These are phyloP conservation scores for Phrynosoma platyrhinos DNA, from an alignment of 2,113 vertebrate species.

Conservation along the genomic window DNA sequence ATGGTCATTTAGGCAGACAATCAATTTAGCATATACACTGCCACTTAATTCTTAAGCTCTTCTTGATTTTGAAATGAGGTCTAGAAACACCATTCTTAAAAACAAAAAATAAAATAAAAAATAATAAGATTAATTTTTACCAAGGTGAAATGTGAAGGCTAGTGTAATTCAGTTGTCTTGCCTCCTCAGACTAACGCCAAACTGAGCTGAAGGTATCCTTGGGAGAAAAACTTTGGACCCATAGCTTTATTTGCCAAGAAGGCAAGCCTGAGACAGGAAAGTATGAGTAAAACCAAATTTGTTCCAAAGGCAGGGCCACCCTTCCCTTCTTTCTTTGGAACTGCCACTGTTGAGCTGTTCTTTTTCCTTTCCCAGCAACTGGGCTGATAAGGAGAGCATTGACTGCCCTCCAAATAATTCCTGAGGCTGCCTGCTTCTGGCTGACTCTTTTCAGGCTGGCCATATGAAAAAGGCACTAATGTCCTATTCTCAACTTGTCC, in stretches of 20 bases:
- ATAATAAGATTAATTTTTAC: background rate
- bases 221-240: background rate
- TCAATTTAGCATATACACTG: background rate
- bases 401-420: conserved; percentile 50
- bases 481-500: no score
- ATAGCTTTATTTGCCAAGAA: background rate
- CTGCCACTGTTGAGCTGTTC: background rate
- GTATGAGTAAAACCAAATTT: background rate
- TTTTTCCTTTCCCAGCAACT: background rate
- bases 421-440: background rate
- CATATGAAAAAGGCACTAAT: no score
- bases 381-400: background rate
- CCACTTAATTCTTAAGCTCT: background rate
- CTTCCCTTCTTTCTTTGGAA: conserved; percentile 26
- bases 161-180: background rate
- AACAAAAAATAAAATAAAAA: background rate
- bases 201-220: background rate
- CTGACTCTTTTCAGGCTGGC: background rate
- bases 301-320: background rate
- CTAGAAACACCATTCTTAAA: background rate
- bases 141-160: background rate
- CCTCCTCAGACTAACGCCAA: background rate
- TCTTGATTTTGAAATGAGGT: background rate
- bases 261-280: background rate
- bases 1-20: background rate